Base-by-base conservation (phyloP, 2,888 invertebrate genomes). In the Cantharis rustica region DNA sequence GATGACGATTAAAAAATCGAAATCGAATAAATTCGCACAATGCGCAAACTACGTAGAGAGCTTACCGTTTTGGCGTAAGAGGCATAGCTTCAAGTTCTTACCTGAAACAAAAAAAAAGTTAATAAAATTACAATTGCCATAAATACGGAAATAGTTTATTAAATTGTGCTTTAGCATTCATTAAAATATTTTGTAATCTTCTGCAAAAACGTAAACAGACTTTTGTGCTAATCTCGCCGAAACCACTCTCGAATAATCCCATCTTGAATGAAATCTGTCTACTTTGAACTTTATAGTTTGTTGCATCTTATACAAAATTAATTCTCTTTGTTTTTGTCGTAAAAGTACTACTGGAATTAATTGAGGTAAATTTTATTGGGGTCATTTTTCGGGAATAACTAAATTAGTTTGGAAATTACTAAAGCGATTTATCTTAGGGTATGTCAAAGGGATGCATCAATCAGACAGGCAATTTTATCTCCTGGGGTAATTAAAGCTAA, bases 211-310 rank as follows among this genome's bases (percentile, higher is more conserved):
- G 64, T 66, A 66, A 66, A 66, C 64, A 66, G 23, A 20, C 64
- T 66, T 66, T 66, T 66, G 64, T 66, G 64, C 23, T 66, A 66
- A 66, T 66, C 64, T 66, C 64, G 64, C 20, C 64, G n/a, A 66
- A 66, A 66, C 64, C 64, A 66, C 64, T 66, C 64, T 23, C 17
- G 23, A 66, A 66, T 66, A 66, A 66, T 66, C 64, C 20, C 16
- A 64, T 64, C 64, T 17, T 13, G 20, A 64, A 64, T 64, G 16
- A 64, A 64, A 64, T 64, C 64, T 66, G 64, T 66, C 64, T 17
- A 9, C 23, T 16, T 17, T 66, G 20, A 66, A 66, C 16, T 20
- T 66, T 66, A 66, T 66, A 66, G 23, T 66, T 66, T 66, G 64
- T 66, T 16, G 20, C 64, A n/a, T 66, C 64, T 66, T 63, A 16